Evolutionary conservation across 2,113 vertebrate species (phyloP).

Genomic region (Platysteira castanea): DNA sequence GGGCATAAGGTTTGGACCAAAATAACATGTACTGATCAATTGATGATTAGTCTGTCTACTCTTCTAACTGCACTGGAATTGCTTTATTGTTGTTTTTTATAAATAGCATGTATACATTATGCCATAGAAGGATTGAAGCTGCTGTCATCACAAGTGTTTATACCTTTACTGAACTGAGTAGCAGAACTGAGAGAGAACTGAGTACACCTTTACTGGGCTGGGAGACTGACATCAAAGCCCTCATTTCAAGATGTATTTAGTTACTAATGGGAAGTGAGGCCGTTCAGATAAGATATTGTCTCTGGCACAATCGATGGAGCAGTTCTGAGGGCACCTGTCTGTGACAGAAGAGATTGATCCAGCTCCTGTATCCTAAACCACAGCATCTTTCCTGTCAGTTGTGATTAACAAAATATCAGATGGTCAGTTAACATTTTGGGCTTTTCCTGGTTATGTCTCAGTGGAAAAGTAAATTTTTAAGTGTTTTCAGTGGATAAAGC

Average conservation of each 20-base stretch:
- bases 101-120: neutral
- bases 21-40: rapidly evolving
- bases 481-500: neutral
- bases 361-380: neutral
- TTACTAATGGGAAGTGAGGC: neutral
- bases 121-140: neutral
- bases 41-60: neutral
- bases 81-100: neutral
- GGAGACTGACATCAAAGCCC: neutral
- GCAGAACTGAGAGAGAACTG: too few relatives aligned
- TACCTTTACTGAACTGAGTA: neutral
- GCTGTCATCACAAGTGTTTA: neutral
- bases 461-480: neutral
- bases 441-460: neutral
- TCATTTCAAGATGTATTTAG: neutral
- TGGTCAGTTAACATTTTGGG: neutral
- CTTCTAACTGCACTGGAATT: neutral
- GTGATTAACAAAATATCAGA: neutral
- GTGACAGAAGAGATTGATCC: constrained; percentile 47
- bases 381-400: neutral
- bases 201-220: neutral
- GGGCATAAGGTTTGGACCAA: neutral
- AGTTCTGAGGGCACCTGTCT: constrained; percentile 20
- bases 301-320: neutral
- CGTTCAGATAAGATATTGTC: neutral